Percentiles rank a stretch among this genome's conserved stretches.
These are phyloP conservation scores for Tupiocoris notatus DNA, from an alignment of 2,888 invertebrate genomes.

Conservation along the genomic window DNA sequence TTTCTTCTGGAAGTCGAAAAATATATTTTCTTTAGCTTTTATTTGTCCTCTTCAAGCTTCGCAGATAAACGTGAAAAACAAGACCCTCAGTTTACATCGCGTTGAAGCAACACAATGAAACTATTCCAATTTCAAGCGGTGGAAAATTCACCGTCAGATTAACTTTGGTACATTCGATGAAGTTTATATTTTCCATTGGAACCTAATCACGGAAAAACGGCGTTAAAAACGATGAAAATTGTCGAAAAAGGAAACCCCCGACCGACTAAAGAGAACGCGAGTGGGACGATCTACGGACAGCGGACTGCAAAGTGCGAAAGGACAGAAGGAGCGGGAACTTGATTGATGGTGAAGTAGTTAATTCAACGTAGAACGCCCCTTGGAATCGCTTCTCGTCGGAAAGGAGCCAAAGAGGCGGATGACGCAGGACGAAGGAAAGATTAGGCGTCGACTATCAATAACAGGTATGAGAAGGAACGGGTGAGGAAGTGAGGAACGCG, in stretches of 20 bases:
- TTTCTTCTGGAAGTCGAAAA: background rate
- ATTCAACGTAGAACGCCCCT: slow-evolving; percentile 2
- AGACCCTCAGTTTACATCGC: too few relatives aligned
- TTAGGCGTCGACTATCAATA: slow-evolving; percentile 28
- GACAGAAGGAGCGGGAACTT: background rate
- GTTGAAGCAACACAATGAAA: too few relatives aligned
- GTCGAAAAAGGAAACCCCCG: too few relatives aligned
- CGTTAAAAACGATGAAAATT: too few relatives aligned
- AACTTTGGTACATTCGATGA: too few relatives aligned
- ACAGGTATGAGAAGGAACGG: slow-evolving; percentile 15
- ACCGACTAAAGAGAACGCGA: too few relatives aligned
- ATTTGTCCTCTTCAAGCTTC: too few relatives aligned
- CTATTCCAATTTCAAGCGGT: too few relatives aligned
- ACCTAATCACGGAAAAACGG: too few relatives aligned
- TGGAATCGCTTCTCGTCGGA: slow-evolving; percentile 4
- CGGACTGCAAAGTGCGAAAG: background rate
- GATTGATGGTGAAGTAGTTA: slow-evolving; percentile 27
- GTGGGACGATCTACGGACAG: background rate
- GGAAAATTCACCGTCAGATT: too few relatives aligned
- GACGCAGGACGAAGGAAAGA: slow-evolving; percentile 7
- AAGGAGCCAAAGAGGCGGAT: slow-evolving; percentile 18
- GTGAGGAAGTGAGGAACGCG: background rate
- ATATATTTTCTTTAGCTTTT: background rate
- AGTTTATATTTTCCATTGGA: too few relatives aligned
- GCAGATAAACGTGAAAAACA: too few relatives aligned